Percentiles rank a stretch among this genome's conserved stretches.
These are phyloP conservation scores for Thera britannica DNA, from an alignment of 2,888 invertebrate species.

Conservation along the genomic window DNA sequence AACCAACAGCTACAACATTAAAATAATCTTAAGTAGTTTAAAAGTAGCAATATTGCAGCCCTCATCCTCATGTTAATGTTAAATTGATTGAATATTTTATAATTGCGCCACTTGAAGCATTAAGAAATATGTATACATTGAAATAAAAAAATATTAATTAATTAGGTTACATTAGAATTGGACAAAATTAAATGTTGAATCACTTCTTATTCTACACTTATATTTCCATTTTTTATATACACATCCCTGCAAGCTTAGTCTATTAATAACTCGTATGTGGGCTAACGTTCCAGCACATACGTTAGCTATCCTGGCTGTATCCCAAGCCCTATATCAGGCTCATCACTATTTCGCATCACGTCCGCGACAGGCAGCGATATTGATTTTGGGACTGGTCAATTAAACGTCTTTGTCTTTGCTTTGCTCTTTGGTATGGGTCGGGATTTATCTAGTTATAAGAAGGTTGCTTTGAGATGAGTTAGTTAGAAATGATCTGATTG, in stretches of 20 bases:
- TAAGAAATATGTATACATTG: no score
- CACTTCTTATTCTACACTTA: no score
- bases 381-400: constrained; percentile 61
- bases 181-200: no score
- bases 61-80: no score
- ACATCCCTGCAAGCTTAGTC: neutral
- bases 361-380: constrained; percentile 54
- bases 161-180: no score
- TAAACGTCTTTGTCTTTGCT: constrained; percentile 53
- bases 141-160: no score
- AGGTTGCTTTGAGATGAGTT: constrained; percentile 10
- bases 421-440: constrained; percentile 29
- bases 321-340: constrained; percentile 7
- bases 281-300: constrained; percentile 12
- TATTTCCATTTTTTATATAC: no score
- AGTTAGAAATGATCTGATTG: constrained; percentile 6
- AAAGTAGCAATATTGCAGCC: no score
- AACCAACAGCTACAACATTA: no score
- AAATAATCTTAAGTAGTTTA: no score
- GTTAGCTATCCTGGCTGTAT: constrained; percentile 5
- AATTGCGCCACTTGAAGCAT: no score
- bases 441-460: constrained; percentile 19
- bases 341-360: constrained; percentile 66
- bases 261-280: constrained; percentile 14
- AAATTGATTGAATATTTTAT: no score